Percentiles rank a stretch among this genome's conserved stretches.
These are phyloP conservation scores for Benitochromis conjunctus DNA, from an alignment of 2,113 vertebrate genomes.

Conservation along the genomic window DNA sequence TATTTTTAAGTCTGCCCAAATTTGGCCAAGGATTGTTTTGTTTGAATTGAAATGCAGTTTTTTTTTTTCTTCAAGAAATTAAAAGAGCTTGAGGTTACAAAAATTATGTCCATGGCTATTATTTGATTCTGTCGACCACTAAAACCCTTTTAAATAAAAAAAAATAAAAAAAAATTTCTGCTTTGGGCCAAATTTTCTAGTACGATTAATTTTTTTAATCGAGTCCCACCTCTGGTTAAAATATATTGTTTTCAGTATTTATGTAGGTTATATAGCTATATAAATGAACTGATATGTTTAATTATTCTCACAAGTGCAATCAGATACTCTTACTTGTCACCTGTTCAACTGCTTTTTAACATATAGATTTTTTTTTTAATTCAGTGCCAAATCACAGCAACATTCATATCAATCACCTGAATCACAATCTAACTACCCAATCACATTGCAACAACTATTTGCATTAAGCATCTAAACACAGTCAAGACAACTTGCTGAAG, in stretches of 20 bases:
- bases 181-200: too few species aligned
- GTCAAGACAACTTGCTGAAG: accelerated
- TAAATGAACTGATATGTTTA: background rate
- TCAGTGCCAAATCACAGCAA: background rate
- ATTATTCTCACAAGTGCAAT: background rate
- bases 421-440: accelerated
- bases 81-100: too few species aligned
- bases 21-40: too few species aligned
- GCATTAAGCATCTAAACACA: background rate
- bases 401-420: background rate
- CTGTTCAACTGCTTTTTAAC: background rate
- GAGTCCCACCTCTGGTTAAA: too few species aligned
- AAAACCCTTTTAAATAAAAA: too few species aligned
- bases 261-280: background rate
- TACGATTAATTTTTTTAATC: too few species aligned
- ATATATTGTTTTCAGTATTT: background rate
- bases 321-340: background rate
- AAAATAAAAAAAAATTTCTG: too few species aligned
- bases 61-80: too few species aligned
- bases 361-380: background rate
- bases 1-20: too few species aligned
- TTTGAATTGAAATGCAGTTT: too few species aligned
- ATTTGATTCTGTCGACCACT: too few species aligned
- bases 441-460: background rate
- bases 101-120: too few species aligned